Conservation (phyloP, 2,888 invertebrate genomes). For the Eretmocerus hayati region DNA sequence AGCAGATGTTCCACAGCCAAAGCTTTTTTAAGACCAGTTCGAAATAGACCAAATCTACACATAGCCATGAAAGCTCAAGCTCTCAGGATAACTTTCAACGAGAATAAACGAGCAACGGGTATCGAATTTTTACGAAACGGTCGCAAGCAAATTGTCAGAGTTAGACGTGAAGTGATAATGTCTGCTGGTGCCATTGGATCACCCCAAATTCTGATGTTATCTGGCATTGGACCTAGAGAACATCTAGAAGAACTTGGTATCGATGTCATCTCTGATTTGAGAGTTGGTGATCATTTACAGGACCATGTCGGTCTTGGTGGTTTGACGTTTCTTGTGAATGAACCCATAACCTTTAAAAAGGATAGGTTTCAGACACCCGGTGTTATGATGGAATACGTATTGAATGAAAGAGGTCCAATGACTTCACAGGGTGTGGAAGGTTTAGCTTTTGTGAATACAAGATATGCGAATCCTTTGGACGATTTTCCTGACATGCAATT, state of each 20-base stretch:
- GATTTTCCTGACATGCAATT: slow-evolving; percentile 83
- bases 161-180: slow-evolving; percentile 73
- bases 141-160: slow-evolving; percentile 57
- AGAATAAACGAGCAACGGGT: slow-evolving; percentile 65
- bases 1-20: slow-evolving; percentile 83
- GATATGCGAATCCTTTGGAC: slow-evolving; percentile 70
- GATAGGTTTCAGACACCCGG: slow-evolving; percentile 69
- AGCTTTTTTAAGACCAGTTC: slow-evolving; percentile 72
- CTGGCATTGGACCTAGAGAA: slow-evolving; percentile 77
- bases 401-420: slow-evolving; percentile 76
- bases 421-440: slow-evolving; percentile 78
- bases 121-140: slow-evolving; percentile 68
- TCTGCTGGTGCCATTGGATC: slow-evolving; percentile 83
- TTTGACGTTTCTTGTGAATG: slow-evolving; percentile 73
- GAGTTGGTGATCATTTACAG: slow-evolving; percentile 78
- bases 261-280: slow-evolving; percentile 65
- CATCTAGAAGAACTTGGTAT: slow-evolving; percentile 67
- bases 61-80: slow-evolving; percentile 72
- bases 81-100: slow-evolving; percentile 63
- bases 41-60: slow-evolving; percentile 71
- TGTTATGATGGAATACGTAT: slow-evolving; percentile 73
- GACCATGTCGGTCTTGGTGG: slow-evolving; percentile 85
- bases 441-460: slow-evolving; percentile 79
- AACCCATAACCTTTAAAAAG: slow-evolving; percentile 71
- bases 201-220: slow-evolving; percentile 86